Percentiles rank a stretch among this genome's conserved stretches.
These are phyloP conservation scores for Rhopalosiphum padi DNA, from an alignment of 1,140 invertebrate species.

Conservation along the genomic window DNA sequence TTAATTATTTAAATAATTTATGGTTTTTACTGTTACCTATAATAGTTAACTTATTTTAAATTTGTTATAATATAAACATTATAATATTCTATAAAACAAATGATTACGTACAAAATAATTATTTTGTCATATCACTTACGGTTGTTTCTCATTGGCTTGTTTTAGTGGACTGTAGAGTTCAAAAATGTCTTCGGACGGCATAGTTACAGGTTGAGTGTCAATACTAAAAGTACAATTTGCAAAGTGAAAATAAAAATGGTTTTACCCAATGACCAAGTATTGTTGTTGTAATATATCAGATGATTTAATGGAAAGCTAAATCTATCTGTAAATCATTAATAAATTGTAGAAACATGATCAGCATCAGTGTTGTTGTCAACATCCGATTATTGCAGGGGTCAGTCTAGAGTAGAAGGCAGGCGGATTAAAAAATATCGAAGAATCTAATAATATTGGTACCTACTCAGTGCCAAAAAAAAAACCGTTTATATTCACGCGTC, in stretches of 20 bases:
- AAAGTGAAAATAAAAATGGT: not conserved
- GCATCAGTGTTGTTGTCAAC: not conserved
- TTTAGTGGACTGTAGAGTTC: slow-evolving; percentile 33
- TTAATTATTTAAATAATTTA: not conserved
- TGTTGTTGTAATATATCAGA: not conserved
- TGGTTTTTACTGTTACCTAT: not conserved
- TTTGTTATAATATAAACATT: not conserved
- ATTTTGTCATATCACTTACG: slow-evolving; percentile 13
- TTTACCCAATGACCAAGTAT: not conserved
- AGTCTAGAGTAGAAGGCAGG: not conserved
- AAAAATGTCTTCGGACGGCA: slow-evolving; percentile 38
- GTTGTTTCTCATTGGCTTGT: not conserved
- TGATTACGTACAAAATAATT: not conserved
- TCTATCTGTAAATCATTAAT: not conserved
- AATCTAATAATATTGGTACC: not conserved
- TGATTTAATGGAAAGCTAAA: not conserved
- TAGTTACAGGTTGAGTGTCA: not conserved
- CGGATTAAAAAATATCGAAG: not conserved
- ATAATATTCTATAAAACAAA: not conserved
- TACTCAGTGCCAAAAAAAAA: not conserved
- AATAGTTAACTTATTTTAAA: not conserved
- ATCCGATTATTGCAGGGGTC: not conserved
- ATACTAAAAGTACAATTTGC: not conserved
- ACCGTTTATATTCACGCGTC: too few species aligned
- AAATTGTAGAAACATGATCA: too few species aligned